Percentiles rank a stretch among this genome's conserved stretches.
Evolutionary conservation across 2,797 vertebrate species (phyloP).

Genomic region (Epinephelus awoara): DNA sequence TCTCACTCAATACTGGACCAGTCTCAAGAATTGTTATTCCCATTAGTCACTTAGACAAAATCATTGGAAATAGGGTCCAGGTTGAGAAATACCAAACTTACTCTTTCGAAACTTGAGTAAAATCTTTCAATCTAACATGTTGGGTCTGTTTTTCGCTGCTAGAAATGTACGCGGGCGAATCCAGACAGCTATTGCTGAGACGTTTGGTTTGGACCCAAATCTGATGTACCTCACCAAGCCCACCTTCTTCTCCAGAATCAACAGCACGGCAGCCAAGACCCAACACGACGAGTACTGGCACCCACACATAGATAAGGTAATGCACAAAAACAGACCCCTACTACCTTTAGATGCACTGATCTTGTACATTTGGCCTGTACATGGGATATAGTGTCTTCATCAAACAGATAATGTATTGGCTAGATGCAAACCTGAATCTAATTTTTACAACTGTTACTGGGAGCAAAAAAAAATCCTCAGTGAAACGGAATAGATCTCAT

Average conservation of each 20-base stretch:
- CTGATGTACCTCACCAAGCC: slow-evolving; percentile 95
- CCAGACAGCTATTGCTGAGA: slow-evolving; percentile 89
- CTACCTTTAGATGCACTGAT: neutral
- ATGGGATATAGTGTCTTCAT: neutral
- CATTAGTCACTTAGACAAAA: too few species aligned
- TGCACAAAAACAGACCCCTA: neutral
- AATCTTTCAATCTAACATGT: neutral
- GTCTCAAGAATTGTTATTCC: too few species aligned
- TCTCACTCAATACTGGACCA: too few species aligned
- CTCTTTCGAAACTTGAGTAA: neutral
- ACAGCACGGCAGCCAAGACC: slow-evolving; percentile 91
- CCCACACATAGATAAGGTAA: slow-evolving; percentile 95
- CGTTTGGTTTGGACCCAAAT: slow-evolving; percentile 87
- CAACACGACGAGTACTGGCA: slow-evolving; percentile 98
- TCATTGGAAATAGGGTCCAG: too few species aligned
- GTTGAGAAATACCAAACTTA: neutral
- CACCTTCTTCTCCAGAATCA: slow-evolving; percentile 98
- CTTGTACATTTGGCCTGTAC: neutral
- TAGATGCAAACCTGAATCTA: neutral
- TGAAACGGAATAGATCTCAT: neutral
- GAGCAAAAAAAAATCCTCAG: neutral
- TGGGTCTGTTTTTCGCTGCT: slow-evolving; percentile 13
- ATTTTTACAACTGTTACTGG: neutral
- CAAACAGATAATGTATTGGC: neutral
- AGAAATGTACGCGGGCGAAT: slow-evolving; percentile 91